Conservation (phyloP, 1,140 invertebrate species). For the Potamilus streckersoni region DNA sequence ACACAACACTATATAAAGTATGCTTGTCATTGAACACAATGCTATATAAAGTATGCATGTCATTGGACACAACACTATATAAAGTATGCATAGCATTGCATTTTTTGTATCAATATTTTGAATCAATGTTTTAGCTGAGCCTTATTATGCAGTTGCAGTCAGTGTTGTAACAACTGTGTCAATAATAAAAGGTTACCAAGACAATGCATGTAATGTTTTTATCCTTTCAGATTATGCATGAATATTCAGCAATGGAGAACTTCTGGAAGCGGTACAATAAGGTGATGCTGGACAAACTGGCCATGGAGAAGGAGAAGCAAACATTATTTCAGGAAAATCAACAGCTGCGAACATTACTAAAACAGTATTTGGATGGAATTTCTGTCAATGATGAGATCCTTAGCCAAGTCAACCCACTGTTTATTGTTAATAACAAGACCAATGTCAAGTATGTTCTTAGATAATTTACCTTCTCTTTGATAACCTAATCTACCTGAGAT, state of each 20-base stretch:
- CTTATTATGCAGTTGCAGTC: too few relatives aligned
- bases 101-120: too few relatives aligned
- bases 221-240: slow-evolving; percentile 61
- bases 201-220: too few relatives aligned
- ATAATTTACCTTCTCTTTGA: background rate
- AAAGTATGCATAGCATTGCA: too few relatives aligned
- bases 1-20: too few relatives aligned
- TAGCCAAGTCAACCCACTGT: slow-evolving; percentile 65
- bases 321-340: slow-evolving; percentile 62
- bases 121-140: too few relatives aligned
- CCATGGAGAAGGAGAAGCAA: slow-evolving; percentile 66
- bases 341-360: slow-evolving; percentile 64
- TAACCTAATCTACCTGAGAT: too few relatives aligned
- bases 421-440: slow-evolving; percentile 66
- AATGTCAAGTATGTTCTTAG: slow-evolving; percentile 62
- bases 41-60: too few relatives aligned
- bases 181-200: too few relatives aligned
- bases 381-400: slow-evolving; percentile 68
- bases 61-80: too few relatives aligned
- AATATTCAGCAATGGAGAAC: slow-evolving; percentile 64
- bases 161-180: too few relatives aligned
- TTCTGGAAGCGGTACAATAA: slow-evolving; percentile 70
- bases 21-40: too few relatives aligned
- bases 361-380: slow-evolving; percentile 69
- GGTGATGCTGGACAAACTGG: slow-evolving; percentile 65